Conservation (phyloP, 2,113 vertebrate genomes). For the Panurus biarmicus region DNA sequence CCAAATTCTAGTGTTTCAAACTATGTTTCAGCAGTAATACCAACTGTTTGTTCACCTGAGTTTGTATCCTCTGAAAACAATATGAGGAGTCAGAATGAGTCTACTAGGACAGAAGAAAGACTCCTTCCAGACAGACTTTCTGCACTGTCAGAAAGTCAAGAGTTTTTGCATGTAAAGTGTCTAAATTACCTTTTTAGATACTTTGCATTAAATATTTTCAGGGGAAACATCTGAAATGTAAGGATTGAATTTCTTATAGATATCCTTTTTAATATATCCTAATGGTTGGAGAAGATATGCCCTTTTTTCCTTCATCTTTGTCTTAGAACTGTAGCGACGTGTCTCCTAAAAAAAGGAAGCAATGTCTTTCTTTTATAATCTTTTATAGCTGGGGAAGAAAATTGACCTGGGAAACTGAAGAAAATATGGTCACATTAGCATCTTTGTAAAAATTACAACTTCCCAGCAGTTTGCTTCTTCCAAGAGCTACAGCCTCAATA, state of each 20-base stretch:
- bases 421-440: neutral
- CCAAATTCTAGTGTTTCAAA: neutral
- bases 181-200: neutral
- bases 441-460: neutral
- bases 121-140: too few relatives aligned
- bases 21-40: neutral
- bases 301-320: neutral
- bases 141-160: too few relatives aligned
- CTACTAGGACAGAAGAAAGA: too few relatives aligned
- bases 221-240: neutral
- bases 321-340: neutral
- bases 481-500: neutral
- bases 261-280: neutral
- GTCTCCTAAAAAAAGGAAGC: neutral
- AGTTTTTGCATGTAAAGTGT: neutral
- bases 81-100: neutral
- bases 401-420: neutral
- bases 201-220: neutral
- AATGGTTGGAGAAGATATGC: neutral
- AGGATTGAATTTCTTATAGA: neutral
- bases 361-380: neutral
- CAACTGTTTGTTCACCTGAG: neutral
- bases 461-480: neutral
- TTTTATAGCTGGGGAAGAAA: neutral
- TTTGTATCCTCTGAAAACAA: neutral